phyloP scores from a whole-genome alignment of 2,888 invertebrate genomes.

The Pseudolycoriella hygida region DNA sequence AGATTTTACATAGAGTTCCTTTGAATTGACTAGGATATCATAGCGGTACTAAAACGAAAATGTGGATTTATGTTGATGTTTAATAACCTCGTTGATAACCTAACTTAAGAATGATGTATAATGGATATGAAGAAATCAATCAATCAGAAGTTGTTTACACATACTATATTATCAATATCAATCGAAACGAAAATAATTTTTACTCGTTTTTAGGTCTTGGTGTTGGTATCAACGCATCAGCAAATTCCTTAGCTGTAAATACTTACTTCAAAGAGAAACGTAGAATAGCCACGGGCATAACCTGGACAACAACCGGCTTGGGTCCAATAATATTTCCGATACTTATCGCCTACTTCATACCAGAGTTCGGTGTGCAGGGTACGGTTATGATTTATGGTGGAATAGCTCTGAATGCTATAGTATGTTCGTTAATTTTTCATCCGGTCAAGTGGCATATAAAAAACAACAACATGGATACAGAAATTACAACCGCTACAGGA shows the following conservation, averaged over 20 bases:
- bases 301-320: slow-evolving; percentile 52
- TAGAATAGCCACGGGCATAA: slow-evolving; percentile 49
- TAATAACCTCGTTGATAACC: too few relatives aligned
- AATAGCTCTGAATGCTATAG: slow-evolving; percentile 46
- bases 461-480: slow-evolving; percentile 14
- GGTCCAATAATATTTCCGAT: slow-evolving; percentile 58
- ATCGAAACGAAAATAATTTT: too few relatives aligned
- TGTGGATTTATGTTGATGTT: too few relatives aligned
- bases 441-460: slow-evolving; percentile 58
- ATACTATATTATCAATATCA: too few relatives aligned
- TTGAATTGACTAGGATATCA: too few relatives aligned
- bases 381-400: slow-evolving; percentile 47
- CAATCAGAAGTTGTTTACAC: too few relatives aligned
- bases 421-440: slow-evolving; percentile 47
- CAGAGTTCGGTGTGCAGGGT: slow-evolving; percentile 43
- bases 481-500: background rate
- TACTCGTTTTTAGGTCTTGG: slow-evolving; percentile 35
- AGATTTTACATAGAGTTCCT: too few relatives aligned
- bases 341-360: slow-evolving; percentile 44
- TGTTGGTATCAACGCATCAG: slow-evolving; percentile 45
- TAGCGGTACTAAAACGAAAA: too few relatives aligned
- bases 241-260: slow-evolving; percentile 52
- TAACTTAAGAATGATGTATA: too few relatives aligned
- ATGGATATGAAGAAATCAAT: too few relatives aligned
- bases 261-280: slow-evolving; percentile 54